phyloP scores from a whole-genome alignment of 2,888 invertebrate species.

The Epinotia bilunana region DNA sequence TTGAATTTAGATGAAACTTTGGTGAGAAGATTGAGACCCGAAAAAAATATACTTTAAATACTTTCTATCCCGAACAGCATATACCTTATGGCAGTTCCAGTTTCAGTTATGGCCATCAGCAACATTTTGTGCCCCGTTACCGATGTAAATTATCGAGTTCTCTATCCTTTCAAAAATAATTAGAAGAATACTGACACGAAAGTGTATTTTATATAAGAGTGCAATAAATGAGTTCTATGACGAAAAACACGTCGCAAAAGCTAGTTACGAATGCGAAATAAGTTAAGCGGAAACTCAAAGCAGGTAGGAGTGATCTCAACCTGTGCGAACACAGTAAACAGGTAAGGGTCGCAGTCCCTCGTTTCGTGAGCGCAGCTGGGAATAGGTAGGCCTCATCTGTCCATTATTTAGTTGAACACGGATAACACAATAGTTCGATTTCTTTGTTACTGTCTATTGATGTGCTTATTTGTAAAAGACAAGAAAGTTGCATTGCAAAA shows the following conservation, averaged over 20 bases:
- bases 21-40: not conserved
- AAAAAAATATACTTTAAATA: not conserved
- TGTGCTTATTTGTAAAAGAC: conserved; percentile 20
- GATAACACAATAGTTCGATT: not conserved
- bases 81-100: too few species aligned
- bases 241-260: not conserved
- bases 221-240: not conserved
- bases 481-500: not conserved
- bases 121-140: too few species aligned
- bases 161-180: too few species aligned
- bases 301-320: conserved; percentile 28
- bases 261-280: conserved; percentile 1
- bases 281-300: conserved; percentile 13
- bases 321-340: conserved; percentile 30
- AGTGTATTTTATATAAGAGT: too few species aligned
- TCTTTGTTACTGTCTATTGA: conserved; percentile 29
- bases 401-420: conserved; percentile 21
- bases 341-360: conserved; percentile 13
- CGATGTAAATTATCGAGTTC: too few species aligned
- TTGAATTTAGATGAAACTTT: not conserved
- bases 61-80: not conserved
- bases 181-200: too few species aligned
- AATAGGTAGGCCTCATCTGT: conserved; percentile 15
- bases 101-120: too few species aligned
- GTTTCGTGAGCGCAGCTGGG: not conserved